Conservation (phyloP, 2,888 invertebrate species). For the Alcis repandata region DNA sequence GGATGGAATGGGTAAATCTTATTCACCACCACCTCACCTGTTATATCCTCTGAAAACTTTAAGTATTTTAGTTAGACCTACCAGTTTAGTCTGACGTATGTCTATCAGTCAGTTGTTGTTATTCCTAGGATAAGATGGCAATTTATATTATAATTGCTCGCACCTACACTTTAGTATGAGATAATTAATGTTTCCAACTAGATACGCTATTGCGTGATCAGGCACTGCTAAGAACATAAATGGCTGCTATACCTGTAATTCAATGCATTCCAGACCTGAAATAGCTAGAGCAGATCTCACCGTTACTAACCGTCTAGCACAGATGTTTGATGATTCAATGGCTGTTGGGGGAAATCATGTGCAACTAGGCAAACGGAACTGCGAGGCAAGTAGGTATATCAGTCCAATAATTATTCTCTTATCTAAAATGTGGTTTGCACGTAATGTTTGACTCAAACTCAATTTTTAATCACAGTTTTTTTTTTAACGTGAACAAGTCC, state of each 20-base stretch:
- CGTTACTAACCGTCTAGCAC: constrained; percentile 52
- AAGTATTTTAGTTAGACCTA: too few species aligned
- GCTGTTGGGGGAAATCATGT: neutral
- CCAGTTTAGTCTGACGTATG: too few species aligned
- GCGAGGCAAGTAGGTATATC: neutral
- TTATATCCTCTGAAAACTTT: too few species aligned
- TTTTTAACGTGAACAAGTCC: too few species aligned
- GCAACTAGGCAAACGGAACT: constrained; percentile 9
- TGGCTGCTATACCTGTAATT: constrained; percentile 8
- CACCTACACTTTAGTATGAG: neutral
- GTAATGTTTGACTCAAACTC: too few species aligned
- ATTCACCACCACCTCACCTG: too few species aligned
- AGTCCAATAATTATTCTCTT: neutral
- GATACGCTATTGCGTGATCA: constrained; percentile 10
- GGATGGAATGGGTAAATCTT: too few species aligned
- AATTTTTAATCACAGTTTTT: too few species aligned
- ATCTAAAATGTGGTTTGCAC: neutral
- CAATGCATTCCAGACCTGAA: constrained; percentile 16
- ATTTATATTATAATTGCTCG: neutral
- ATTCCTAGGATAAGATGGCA: too few species aligned
- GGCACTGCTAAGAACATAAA: constrained; percentile 17
- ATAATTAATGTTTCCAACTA: neutral
- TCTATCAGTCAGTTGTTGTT: neutral
- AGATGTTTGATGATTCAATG: constrained; percentile 24
- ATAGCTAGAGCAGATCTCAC: constrained; percentile 39